Evolutionary conservation across 2,888 invertebrate species (phyloP), one percentile per base, ranked within the genome.

Genomic region (Cybosia mesomella): DNA sequence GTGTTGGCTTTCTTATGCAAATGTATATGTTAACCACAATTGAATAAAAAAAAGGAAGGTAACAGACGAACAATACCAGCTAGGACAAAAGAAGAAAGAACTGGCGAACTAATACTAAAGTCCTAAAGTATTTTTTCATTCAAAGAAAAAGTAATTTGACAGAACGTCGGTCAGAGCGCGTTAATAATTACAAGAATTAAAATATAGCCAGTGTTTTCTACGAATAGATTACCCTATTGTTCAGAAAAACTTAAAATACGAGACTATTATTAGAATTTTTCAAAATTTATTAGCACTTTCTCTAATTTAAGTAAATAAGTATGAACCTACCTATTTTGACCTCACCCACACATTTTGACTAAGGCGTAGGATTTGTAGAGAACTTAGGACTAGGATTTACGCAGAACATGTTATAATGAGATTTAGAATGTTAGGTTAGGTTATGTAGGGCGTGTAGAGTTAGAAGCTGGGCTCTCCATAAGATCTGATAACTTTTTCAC

Each of bases 21-120:
- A 49, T 49, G 49, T 49, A n/a, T n/a, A n/a, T 49, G 49, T 49
- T 49, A n/a, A 49, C 49, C 49, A 49, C 49, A 64, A 66, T 75
- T 72, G 22, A 39, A n/a, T 49, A 34, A 64, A 68, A 49, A n/a
- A 49, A n/a, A 49, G 49, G n/a, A 49, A 49, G 49, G 49, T 49
- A 49, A 49, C 49, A 18, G 49, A 49, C 49, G 49, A 49, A 49
- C 49, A 49, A 49, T 49, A n/a, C n/a, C 49, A 8, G 1, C n/a
- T n/a, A 9, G 49, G 49, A 49, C 49, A 49, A 49, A n/a, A n/a
- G 49, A 49, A 49, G 49, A 49, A 18, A 49, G 49, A 49, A 49
- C 49, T n/a, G 49, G 49, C n/a, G n/a, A 49, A 8, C 49, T 49
- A 49, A 49, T 49, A 49, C 49, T n/a, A 9, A 49, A 49, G n/a